phyloP scores from a whole-genome alignment of 2,113 vertebrate species.

The Microcebus jonahi region DNA sequence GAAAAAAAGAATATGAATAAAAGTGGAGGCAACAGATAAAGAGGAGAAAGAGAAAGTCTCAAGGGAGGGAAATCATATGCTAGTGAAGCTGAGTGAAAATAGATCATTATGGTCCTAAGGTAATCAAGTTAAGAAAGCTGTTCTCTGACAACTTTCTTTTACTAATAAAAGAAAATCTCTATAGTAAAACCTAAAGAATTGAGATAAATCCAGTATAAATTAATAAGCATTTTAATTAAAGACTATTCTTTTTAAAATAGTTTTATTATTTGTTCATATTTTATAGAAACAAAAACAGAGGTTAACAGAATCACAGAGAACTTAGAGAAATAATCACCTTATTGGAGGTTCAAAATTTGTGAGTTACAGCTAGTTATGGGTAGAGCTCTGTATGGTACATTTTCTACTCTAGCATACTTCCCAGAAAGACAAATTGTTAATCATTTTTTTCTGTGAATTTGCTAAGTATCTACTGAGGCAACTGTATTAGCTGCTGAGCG shows the following conservation, averaged over 20 bases:
- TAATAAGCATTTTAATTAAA: slow-evolving; percentile 34
- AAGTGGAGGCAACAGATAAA: background rate
- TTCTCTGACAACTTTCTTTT: background rate
- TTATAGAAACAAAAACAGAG: slow-evolving; percentile 1
- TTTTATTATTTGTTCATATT: slow-evolving; percentile 28
- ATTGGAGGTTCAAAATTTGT: background rate
- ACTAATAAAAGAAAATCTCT: background rate
- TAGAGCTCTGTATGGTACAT: background rate
- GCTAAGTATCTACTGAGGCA: background rate
- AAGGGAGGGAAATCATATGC: background rate
- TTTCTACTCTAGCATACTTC: background rate
- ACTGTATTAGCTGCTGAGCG: background rate
- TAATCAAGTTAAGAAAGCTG: background rate
- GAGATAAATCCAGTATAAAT: background rate
- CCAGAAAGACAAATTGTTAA: background rate
- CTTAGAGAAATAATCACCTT: background rate
- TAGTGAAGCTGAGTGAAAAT: background rate
- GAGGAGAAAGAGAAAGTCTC: background rate
- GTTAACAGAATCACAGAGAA: background rate
- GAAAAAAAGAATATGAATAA: background rate
- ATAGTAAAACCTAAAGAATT: background rate
- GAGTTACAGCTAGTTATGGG: background rate
- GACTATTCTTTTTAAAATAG: background rate
- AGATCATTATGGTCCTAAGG: background rate
- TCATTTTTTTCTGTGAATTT: slow-evolving; percentile 24